phyloP scores from a whole-genome alignment of 2,113 vertebrate species.

The Murina feae region DNA sequence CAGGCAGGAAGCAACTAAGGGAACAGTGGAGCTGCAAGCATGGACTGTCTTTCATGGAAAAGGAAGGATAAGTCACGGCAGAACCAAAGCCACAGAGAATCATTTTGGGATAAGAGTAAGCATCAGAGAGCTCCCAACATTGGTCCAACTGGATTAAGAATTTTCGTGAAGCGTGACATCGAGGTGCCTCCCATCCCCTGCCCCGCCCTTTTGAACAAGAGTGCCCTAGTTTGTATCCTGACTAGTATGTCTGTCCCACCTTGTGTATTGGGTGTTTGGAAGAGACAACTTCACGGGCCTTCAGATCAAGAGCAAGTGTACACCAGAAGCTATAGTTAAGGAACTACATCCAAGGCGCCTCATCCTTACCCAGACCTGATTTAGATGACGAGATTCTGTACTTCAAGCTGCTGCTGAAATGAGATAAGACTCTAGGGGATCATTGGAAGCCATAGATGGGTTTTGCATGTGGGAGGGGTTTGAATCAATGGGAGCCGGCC shows the following conservation, averaged over 20 bases:
- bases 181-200: not conserved
- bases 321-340: not conserved
- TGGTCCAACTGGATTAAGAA: not conserved
- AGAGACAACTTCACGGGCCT: not conserved
- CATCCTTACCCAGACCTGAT: not conserved
- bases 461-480: not conserved
- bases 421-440: not conserved
- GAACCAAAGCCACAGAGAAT: not conserved
- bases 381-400: not conserved
- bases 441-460: not conserved
- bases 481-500: not conserved
- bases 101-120: not conserved
- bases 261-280: not conserved
- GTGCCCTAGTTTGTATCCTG: not conserved
- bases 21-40: not conserved
- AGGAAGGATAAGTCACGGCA: not conserved
- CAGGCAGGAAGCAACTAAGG: not conserved
- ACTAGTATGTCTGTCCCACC: not conserved
- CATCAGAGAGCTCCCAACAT: not conserved
- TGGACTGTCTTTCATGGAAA: not conserved
- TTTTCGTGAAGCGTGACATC: not conserved
- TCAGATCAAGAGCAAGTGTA: not conserved
- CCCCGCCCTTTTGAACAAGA: not conserved
- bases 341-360: not conserved
- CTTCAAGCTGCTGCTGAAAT: not conserved